Evolutionary conservation across 2,888 invertebrate species (phyloP).

Genomic region (Eledona agricola): DNA sequence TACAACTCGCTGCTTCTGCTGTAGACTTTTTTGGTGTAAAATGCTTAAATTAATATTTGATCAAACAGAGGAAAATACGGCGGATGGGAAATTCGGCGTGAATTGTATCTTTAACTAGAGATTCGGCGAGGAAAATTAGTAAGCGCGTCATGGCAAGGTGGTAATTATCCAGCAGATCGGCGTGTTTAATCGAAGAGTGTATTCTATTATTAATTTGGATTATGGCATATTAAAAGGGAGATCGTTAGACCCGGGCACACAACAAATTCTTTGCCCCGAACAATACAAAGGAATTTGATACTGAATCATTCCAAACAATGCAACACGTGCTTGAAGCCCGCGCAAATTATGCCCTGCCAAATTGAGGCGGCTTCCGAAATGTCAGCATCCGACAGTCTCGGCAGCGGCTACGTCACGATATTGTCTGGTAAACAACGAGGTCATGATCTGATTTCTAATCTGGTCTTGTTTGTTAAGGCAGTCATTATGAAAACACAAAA

Average conservation of each 20-base stretch:
- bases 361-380: no score
- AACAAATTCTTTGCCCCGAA: constrained; percentile 11
- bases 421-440: constrained; percentile 1
- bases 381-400: no score
- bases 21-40: constrained; percentile 19
- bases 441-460: neutral
- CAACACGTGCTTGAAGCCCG: no score
- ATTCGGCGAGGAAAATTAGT: constrained; percentile 23
- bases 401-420: neutral
- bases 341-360: no score
- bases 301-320: no score
- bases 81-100: constrained; percentile 9
- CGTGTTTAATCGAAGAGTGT: constrained; percentile 42
- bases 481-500: no score
- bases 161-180: constrained; percentile 47
- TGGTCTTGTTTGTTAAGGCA: no score
- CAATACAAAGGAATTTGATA: constrained; percentile 1
- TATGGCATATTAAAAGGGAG: constrained; percentile 41
- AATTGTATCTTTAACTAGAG: constrained; percentile 16
- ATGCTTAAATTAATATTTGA: constrained; percentile 33
- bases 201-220: constrained; percentile 45
- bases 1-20: constrained; percentile 14
- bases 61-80: constrained; percentile 16
- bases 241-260: constrained; percentile 1
- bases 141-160: constrained; percentile 32